Conservation (phyloP, 2,113 vertebrate genomes). For the Urocolius indicus region DNA sequence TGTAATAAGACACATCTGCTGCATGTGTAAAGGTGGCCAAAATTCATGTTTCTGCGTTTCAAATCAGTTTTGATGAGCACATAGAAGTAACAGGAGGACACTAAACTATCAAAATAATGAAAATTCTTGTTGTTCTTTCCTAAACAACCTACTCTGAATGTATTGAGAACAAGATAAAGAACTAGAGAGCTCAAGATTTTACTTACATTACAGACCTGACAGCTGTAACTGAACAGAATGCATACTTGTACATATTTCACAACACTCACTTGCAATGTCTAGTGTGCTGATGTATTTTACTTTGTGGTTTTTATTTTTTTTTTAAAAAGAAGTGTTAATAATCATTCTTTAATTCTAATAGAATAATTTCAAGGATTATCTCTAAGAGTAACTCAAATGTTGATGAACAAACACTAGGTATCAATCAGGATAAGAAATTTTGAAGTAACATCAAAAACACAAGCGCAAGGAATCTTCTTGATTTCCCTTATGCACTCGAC, state of each 20-base stretch:
- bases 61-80: neutral
- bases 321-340: neutral
- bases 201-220: neutral
- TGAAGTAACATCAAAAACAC: neutral
- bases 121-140: neutral
- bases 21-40: neutral
- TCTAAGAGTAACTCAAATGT: neutral
- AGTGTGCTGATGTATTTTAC: neutral
- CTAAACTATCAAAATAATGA: neutral
- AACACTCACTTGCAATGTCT: neutral
- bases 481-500: neutral
- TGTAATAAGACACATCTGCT: neutral
- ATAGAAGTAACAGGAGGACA: neutral
- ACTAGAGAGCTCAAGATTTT: neutral
- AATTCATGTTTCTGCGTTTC: neutral
- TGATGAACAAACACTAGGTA: neutral
- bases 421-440: neutral
- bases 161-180: neutral
- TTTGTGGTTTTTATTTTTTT: neutral
- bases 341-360: neutral
- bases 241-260: rapidly evolving
- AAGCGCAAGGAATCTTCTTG: neutral
- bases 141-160: neutral
- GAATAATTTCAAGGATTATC: neutral
- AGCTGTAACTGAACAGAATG: neutral